Conservation (phyloP, 2,888 invertebrate genomes). For the Drosophila kanekoi region DNA sequence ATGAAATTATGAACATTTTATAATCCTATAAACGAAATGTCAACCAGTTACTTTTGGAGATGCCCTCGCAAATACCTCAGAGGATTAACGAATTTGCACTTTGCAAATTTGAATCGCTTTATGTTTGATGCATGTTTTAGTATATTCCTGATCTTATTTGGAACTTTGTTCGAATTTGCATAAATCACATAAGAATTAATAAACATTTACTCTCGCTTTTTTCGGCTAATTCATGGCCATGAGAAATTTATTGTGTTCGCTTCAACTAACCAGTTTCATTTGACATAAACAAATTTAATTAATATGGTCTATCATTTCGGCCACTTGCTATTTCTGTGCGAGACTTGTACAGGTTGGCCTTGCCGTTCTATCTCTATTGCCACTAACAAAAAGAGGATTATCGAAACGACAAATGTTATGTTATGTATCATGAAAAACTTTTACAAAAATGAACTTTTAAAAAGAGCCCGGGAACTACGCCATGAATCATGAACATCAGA, state of each 20-base stretch:
- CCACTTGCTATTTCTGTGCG: conserved; percentile 5
- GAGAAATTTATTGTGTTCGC: conserved; percentile 24
- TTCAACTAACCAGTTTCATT: conserved; percentile 17
- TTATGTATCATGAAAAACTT: not conserved
- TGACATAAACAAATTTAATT: conserved; percentile 2
- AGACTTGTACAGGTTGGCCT: conserved; percentile 21
- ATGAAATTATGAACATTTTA: no score
- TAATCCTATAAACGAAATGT: no score
- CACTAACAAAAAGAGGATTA: not conserved
- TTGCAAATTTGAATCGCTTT: conserved; percentile 13
- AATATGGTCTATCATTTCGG: conserved; percentile 7
- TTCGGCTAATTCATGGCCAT: conserved; percentile 15
- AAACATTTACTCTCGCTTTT: conserved; percentile 11
- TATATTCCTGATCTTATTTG: conserved; percentile 10
- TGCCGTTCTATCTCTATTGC: not conserved
- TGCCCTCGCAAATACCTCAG: conserved; percentile 1
- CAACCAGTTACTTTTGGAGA: not conserved
- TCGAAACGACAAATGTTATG: conserved; percentile 3
- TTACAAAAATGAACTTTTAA: not conserved
- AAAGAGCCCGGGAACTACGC: not conserved
- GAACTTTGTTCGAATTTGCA: not conserved
- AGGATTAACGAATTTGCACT: not conserved
- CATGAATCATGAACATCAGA: conserved; percentile 3
- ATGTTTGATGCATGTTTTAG: not conserved
- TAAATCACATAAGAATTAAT: conserved; percentile 5